Evolutionary conservation across 2,113 vertebrate genomes (phyloP).

Genomic region (Lepus americanus): DNA sequence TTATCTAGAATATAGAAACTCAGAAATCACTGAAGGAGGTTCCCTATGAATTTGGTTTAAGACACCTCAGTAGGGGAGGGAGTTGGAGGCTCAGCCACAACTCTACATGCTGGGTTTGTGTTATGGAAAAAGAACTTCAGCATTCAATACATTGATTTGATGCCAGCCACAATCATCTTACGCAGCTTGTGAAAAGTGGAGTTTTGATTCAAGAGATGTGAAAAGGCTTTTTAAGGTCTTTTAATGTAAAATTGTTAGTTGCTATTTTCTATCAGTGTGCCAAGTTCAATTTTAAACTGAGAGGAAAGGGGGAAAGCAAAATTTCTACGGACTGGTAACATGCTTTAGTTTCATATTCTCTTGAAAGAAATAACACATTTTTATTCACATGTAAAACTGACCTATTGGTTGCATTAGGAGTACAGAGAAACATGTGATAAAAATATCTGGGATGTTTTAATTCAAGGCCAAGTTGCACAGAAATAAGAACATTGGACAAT

Average conservation of each 20-base stretch:
- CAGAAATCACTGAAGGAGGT: constrained; percentile 12
- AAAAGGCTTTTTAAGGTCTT: constrained; percentile 66
- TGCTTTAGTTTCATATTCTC: background rate
- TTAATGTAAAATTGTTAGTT: constrained; percentile 31
- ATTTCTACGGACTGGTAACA: constrained; percentile 31
- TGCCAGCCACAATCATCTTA: background rate
- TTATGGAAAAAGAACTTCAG: constrained; percentile 36
- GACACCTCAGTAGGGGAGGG: background rate
- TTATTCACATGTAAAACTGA: background rate
- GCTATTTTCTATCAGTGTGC: constrained; percentile 58
- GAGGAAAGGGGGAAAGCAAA: constrained; percentile 20
- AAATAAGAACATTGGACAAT: background rate
- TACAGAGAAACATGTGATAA: background rate
- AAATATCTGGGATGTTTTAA: background rate
- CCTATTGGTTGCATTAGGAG: background rate
- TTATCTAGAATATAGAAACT: background rate
- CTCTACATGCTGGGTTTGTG: background rate
- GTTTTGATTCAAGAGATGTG: constrained; percentile 67
- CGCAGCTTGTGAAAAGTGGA: constrained; percentile 59
- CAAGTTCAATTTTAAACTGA: constrained; percentile 63
- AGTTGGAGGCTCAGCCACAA: background rate
- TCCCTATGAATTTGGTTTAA: background rate
- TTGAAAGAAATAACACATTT: background rate
- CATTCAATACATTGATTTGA: background rate
- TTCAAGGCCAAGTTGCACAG: background rate